Percentiles rank a stretch among this genome's conserved stretches.
These are phyloP conservation scores for Dolichopus griseipennis DNA, from an alignment of 2,888 invertebrate species.

Conservation along the genomic window DNA sequence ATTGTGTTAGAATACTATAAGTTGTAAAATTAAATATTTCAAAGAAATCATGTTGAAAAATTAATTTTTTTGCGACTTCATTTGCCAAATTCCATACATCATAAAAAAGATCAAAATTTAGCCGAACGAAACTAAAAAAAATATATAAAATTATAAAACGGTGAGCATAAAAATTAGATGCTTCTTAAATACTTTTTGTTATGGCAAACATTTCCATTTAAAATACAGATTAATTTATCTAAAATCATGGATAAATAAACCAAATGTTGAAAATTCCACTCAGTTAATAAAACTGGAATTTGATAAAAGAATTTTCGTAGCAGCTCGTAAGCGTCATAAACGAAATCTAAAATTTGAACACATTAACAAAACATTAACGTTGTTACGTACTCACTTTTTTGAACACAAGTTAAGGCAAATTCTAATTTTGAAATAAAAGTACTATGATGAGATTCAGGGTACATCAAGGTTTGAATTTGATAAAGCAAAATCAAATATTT, in stretches of 20 bases:
- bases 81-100: neutral
- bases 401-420: neutral
- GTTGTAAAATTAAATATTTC: neutral
- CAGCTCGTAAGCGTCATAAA: neutral
- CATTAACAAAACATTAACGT: neutral
- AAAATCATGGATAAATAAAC: neutral
- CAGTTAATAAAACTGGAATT: neutral
- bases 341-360: neutral
- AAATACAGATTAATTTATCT: neutral
- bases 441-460: neutral
- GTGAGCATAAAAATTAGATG: neutral
- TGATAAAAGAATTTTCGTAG: neutral
- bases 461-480: neutral
- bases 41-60: neutral
- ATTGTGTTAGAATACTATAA: neutral
- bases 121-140: neutral
- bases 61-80: neutral
- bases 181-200: neutral
- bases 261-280: constrained; percentile 3
- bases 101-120: neutral
- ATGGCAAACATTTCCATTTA: neutral
- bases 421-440: neutral
- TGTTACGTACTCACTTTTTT: neutral
- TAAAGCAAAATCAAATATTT: neutral
- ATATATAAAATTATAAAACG: neutral